phyloP scores from a whole-genome alignment of 2,797 vertebrate genomes.

The Coilia nasus region DNA sequence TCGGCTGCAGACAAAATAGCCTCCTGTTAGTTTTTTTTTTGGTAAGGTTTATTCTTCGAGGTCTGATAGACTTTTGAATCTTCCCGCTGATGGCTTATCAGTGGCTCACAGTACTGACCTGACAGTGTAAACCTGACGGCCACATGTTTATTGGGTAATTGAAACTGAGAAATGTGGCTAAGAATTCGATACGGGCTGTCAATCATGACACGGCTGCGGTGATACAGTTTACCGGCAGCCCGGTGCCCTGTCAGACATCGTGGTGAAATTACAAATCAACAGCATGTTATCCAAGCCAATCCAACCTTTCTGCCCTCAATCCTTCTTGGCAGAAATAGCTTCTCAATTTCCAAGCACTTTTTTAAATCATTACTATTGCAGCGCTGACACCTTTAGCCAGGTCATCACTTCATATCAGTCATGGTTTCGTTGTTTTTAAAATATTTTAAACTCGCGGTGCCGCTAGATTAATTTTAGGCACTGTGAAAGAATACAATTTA shows the following conservation, averaged over 20 bases:
- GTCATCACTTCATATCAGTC: constrained; percentile 35
- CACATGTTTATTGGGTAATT: constrained; percentile 61
- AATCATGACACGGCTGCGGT: constrained; percentile 46
- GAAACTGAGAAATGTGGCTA: constrained; percentile 56
- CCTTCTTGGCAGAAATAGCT: constrained; percentile 42
- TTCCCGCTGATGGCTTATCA: constrained; percentile 51
- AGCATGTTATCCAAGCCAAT: constrained; percentile 55
- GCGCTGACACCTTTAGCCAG: constrained; percentile 33
- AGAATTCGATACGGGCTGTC: constrained; percentile 54
- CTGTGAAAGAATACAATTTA: no score
- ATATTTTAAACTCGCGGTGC: neutral
- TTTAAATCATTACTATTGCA: neutral
- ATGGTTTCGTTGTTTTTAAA: constrained; percentile 35
- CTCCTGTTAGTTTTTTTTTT: constrained; percentile 33
- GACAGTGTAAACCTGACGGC: constrained; percentile 54
- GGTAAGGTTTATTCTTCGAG: constrained; percentile 32
- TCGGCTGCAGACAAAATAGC: constrained; percentile 32
- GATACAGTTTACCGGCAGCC: constrained; percentile 51
- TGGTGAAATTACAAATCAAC: constrained; percentile 60
- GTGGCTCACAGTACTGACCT: constrained; percentile 41
- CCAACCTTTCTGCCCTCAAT: constrained; percentile 43
- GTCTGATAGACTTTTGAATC: constrained; percentile 42
- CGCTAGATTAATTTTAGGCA: no score
- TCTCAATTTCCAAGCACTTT: constrained; percentile 21
- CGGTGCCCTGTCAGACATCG: constrained; percentile 48